Evolutionary conservation across 2,888 invertebrate species (phyloP).

Genomic region (Toxonevra muliebris): DNA sequence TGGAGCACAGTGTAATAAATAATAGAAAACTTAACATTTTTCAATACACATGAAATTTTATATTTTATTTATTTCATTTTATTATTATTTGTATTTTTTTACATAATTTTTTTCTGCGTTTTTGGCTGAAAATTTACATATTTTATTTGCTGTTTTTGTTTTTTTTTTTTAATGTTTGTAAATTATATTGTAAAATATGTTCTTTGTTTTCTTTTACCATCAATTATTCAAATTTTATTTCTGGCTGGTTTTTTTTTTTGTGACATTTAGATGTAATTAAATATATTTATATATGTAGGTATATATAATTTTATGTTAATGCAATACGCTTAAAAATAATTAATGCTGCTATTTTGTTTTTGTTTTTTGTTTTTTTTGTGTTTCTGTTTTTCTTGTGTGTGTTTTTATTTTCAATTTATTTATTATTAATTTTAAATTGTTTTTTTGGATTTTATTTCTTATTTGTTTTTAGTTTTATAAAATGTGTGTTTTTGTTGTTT

Average conservation of each 20-base stretch:
- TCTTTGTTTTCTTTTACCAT: slow-evolving; percentile 18
- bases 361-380: neutral
- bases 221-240: slow-evolving; percentile 32
- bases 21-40: too few species aligned
- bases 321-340: too few species aligned
- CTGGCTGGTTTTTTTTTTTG: slow-evolving; percentile 13
- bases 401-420: slow-evolving; percentile 16
- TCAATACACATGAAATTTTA: neutral
- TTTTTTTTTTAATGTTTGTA: slow-evolving; percentile 27
- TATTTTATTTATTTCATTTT: slow-evolving; percentile 13
- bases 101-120: slow-evolving; percentile 23
- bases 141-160: slow-evolving; percentile 19
- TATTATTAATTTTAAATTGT: slow-evolving; percentile 3
- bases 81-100: slow-evolving; percentile 24
- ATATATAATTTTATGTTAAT: too few species aligned
- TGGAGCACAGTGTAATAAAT: too few species aligned
- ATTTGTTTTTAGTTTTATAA: neutral
- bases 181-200: slow-evolving; percentile 3
- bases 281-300: slow-evolving; percentile 11
- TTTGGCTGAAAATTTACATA: slow-evolving; percentile 26
- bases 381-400: slow-evolving; percentile 17
- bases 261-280: slow-evolving; percentile 26
- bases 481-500: too few species aligned
- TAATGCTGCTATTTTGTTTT: neutral
- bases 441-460: neutral